Evolutionary conservation across 2,113 vertebrate species (phyloP), one percentile per base, ranked within the genome.

Genomic region (Stegostoma tigrinum): DNA sequence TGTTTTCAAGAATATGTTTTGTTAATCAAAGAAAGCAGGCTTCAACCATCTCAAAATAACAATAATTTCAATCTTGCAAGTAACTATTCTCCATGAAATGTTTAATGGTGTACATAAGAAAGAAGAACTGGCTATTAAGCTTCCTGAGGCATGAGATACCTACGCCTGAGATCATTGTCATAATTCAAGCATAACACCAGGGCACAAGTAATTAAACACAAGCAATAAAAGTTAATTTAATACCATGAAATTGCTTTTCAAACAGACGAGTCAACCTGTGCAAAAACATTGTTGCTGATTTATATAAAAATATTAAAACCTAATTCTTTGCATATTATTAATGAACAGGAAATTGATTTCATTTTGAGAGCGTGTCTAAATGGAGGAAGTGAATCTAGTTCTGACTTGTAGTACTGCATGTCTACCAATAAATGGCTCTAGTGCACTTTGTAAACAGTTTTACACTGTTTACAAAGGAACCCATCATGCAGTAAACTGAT

Each of bases 371-470:
- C 66, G 23, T 70, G n/a, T 38, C n/a, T 6, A 7, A 83, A 21
- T 42, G 19, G 61, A 93, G 61, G 5, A 93, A 42, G 10, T 23
- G 61, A 93, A 19, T 93, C 61, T 93, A 66, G 7, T 66, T 38
- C 61, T 93, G 48, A 67, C 89, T 66, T 93, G 89, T 21, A 93
- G 61, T 93, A 93, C n/a, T 38, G 10, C 6, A 66, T 66, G 61
- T 23, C n/a, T n/a, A 38, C 89, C 89, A 93, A 93, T 93, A 93
- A 93, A 93, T 93, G 89, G 55, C 89, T 93, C 89, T 66, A 66
- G 89, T 93, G 61, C 64, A 38, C 89, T 67, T 93, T 45, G 52
- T 66, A 38, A 93, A 93, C 61, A 89, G 24, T 55, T 34, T 48
- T 27, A 45, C 10, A 27, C 52, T 61, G 87, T 91, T 91, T 64